phyloP scores from a whole-genome alignment of 2,113 vertebrate genomes.

The Haliaeetus leucogaster region DNA sequence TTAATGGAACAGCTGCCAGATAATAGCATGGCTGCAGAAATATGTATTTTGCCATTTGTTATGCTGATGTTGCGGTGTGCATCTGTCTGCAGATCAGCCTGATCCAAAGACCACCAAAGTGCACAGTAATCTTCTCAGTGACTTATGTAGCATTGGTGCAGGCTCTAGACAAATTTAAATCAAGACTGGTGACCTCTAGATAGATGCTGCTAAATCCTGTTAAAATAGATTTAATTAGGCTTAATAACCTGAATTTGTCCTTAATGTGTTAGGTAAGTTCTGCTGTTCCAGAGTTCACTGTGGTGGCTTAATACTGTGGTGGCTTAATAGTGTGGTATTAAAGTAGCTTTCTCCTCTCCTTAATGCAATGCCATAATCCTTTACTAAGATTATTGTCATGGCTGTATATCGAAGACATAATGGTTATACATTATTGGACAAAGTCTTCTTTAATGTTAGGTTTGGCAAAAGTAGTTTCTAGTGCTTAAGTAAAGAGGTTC shows the following conservation, averaged over 20 bases:
- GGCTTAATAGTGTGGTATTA: not conserved
- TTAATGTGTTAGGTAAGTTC: not conserved
- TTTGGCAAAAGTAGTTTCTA: not conserved
- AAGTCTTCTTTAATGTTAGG: not conserved
- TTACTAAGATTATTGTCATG: not conserved
- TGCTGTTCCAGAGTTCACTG: not conserved
- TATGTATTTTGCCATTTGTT: not conserved
- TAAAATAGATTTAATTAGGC: constrained; percentile 2
- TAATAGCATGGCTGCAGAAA: not conserved
- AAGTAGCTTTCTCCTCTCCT: not conserved
- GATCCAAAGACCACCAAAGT: not conserved
- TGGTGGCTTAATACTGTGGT: not conserved
- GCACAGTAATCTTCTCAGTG: not conserved
- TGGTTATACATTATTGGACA: not conserved
- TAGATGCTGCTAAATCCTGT: not conserved
- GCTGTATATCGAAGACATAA: not conserved
- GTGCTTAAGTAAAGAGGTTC: not conserved
- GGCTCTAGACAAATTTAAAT: not conserved
- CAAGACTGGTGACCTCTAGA: not conserved
- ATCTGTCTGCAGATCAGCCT: not conserved
- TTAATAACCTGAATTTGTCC: constrained; percentile 11
- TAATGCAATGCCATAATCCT: not conserved
- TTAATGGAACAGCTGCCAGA: constrained; percentile 45
- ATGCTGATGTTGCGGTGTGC: not conserved
- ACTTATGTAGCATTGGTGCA: not conserved